A percentile compares a stretch with the other conserved stretches of the same genome.
phyloP scores from a whole-genome alignment of 2,113 vertebrate species.

The Myiozetetes cayanensis region DNA sequence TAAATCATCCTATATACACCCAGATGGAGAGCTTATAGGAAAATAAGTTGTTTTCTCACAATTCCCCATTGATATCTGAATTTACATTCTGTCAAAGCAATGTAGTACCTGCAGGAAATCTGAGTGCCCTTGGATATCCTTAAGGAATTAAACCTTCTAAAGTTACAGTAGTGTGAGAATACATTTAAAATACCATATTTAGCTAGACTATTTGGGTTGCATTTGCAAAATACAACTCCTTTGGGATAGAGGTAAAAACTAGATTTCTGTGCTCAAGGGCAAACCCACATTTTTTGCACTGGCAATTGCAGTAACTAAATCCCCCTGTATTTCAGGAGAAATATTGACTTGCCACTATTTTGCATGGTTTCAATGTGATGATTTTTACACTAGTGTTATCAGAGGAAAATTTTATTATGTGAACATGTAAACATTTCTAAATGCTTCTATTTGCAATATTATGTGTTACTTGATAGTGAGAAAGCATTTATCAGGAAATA shows the following conservation, averaged over 20 bases:
- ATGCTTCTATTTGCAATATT: background rate
- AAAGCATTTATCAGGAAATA: background rate
- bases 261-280: background rate
- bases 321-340: background rate
- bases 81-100: conserved; percentile 59
- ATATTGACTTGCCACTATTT: conserved; percentile 1
- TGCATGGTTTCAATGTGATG: background rate
- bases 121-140: conserved; percentile 27
- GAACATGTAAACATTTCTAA: background rate
- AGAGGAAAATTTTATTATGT: background rate
- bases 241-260: background rate
- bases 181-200: conserved; percentile 8
- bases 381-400: background rate
- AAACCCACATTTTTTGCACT: background rate
- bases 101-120: conserved; percentile 6
- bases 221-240: background rate
- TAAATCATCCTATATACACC: conserved; percentile 62
- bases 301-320: background rate
- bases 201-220: background rate
- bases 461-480: background rate
- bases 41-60: conserved; percentile 38
- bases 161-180: background rate
- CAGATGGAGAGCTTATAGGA: background rate
- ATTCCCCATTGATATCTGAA: conserved; percentile 33
- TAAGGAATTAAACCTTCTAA: conserved; percentile 24